Conservation (phyloP, 2,888 invertebrate genomes). For the Kryphioiulus occultus region DNA sequence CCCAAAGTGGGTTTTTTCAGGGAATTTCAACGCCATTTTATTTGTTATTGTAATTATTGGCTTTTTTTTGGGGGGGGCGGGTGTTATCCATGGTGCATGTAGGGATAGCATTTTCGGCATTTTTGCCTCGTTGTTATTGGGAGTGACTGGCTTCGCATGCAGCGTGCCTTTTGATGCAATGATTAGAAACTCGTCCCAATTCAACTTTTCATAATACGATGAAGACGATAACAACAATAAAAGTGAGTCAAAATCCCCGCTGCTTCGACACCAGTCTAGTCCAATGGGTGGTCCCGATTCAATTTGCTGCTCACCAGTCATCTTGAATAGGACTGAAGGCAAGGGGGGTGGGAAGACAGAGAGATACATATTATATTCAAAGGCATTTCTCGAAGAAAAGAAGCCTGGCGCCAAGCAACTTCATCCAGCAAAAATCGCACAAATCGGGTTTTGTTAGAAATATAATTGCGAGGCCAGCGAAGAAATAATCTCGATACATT, state of each 20-base stretch:
- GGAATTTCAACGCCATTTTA: background rate
- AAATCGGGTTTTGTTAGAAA: constrained; percentile 11
- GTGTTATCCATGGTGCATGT: background rate
- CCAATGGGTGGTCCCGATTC: constrained; percentile 35
- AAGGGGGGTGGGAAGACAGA: background rate
- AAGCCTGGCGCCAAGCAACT: constrained; percentile 10
- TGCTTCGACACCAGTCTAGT: constrained; percentile 19
- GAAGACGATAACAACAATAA: constrained; percentile 31
- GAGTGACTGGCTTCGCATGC: background rate
- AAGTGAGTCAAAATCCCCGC: constrained; percentile 35
- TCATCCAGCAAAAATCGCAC: background rate
- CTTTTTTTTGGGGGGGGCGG: background rate
- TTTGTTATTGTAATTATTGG: background rate
- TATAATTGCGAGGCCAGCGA: background rate
- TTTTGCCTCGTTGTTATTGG: background rate
- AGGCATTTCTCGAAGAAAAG: constrained; percentile 19
- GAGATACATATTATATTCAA: background rate
- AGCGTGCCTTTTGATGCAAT: constrained; percentile 22
- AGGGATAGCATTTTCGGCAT: background rate
- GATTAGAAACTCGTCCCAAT: background rate
- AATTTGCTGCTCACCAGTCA: constrained; percentile 35
- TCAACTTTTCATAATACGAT: background rate
- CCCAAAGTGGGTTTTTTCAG: background rate
- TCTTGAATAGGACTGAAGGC: background rate
- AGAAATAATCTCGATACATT: constrained; percentile 20